Base-by-base conservation (phyloP, 2,888 invertebrate genomes). In the Drosophila lutescens region DNA sequence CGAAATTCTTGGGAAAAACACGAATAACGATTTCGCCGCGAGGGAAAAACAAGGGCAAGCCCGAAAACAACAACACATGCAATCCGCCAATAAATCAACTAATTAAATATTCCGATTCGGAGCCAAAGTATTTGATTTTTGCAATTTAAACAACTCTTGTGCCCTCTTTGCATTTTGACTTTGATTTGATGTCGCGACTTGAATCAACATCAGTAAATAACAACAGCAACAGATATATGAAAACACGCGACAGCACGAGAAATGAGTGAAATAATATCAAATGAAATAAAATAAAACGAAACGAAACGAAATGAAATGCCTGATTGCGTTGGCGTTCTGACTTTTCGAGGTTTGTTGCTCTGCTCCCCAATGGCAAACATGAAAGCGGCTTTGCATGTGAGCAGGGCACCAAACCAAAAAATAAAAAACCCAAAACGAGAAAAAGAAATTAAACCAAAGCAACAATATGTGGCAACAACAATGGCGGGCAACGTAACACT, bases 371-470 rank as follows among this genome's bases (percentile, higher is more conserved):
- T 70, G 74, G 72, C 71, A 56, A 78, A 78, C 82, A 87, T 74
- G 79, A 69, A 84, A 84, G 78, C 65, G 71, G 85, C 87, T 82
- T 84, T 82, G 79, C 87, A 84, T 85, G 87, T 66, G 68, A 55
- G 67, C 32, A 49, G 61, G 60, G 43, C 59, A 51, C 60, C 36
- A 41, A 63, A 60, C 46, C 38, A 54, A 46, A 46, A 47, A 38
- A 6, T 17, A 17, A 30, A 15, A 44, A 41, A 26, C 6, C 4
- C 0, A 47, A 38, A 34, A 49, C 51, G 34, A 15, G 26, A 41
- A 54, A 57, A 26, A 43, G 36, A 46, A 47, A 50, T 36, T 20
- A 23, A 36, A 20, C 47, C 57, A 60, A 38, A 50, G 23, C 47
- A 59, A 36, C 74, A 51, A 38, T 47, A 40, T 55, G 56, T 20